Conservation (phyloP, 2,888 invertebrate genomes). For the Clepsis dumicolana region DNA sequence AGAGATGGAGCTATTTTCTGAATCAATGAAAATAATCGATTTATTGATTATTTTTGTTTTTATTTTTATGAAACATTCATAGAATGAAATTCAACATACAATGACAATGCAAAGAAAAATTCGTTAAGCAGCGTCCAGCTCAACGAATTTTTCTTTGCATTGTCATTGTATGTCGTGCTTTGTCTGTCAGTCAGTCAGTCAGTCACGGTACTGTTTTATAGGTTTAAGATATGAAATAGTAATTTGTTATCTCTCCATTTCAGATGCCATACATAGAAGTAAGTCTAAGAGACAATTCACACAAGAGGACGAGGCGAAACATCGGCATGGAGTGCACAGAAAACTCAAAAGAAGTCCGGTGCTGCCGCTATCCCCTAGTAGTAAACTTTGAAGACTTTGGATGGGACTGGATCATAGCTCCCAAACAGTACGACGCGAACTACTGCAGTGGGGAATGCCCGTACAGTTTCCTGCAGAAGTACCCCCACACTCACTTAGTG, state of each 20-base stretch:
- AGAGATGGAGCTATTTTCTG: no score
- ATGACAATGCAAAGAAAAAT: no score
- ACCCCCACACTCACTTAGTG: constrained; percentile 95
- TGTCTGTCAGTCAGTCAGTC: no score
- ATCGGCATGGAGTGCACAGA: constrained; percentile 94
- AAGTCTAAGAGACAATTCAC: constrained; percentile 79
- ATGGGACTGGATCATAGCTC: constrained; percentile 99
- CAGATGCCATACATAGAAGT: constrained; percentile 85
- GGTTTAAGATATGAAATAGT: no score
- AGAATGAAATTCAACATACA: no score
- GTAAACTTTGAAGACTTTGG: constrained; percentile 98
- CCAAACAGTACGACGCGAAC: constrained; percentile 97
- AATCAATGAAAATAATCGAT: no score
- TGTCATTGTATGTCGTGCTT: no score
- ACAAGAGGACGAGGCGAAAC: constrained; percentile 91
- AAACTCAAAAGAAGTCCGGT: constrained; percentile 92
- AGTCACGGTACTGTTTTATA: no score
- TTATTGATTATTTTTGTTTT: no score
- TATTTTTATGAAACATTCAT: no score
- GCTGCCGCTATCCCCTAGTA: constrained; percentile 97
- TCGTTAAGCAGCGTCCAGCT: no score
- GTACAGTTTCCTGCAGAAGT: constrained; percentile 93
- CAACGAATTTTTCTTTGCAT: no score
- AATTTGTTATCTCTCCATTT: constrained; percentile 49
- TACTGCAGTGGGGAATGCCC: constrained; percentile 98